A percentile compares a stretch with the other conserved stretches of the same genome.
Conservation (phyloP, 2,888 invertebrate species). For the Masnerella sp. region DNA sequence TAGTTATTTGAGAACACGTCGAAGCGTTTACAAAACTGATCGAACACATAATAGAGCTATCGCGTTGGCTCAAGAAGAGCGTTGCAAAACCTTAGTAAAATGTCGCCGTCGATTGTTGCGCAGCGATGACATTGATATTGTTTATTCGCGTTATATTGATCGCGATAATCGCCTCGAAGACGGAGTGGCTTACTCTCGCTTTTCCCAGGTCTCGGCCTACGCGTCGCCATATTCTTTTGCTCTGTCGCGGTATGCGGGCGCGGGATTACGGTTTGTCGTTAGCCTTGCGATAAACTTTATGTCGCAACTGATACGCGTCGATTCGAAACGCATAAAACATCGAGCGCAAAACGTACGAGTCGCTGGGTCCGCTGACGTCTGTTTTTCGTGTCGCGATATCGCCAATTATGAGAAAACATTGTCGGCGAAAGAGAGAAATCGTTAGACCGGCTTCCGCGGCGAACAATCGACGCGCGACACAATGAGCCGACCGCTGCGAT, state of each 20-base stretch:
- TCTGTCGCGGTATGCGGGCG: conserved; percentile 65
- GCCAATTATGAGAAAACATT: conserved; percentile 49
- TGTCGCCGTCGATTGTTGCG: conserved; percentile 15
- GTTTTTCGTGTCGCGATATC: conserved; percentile 23
- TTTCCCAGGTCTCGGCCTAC: conserved; percentile 49
- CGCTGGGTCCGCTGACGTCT: not conserved
- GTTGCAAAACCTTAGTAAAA: conserved; percentile 35
- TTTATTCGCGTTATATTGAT: conserved; percentile 48
- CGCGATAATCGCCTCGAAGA: conserved; percentile 46
- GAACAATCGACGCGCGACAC: conserved; percentile 50
- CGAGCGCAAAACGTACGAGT: conserved; percentile 31
- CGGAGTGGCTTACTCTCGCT: conserved; percentile 36
- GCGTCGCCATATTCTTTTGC: conserved; percentile 40
- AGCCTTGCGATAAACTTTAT: conserved; percentile 75
- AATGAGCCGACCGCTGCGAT: conserved; percentile 38
- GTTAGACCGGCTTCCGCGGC: conserved; percentile 40
- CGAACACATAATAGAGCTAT: conserved; percentile 17
- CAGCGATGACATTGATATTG: conserved; percentile 47
- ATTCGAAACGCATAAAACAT: conserved; percentile 71
- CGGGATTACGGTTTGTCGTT: conserved; percentile 75
- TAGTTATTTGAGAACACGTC: too few relatives aligned
- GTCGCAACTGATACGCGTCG: conserved; percentile 72
- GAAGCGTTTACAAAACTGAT: too few relatives aligned
- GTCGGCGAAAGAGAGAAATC: conserved; percentile 33
- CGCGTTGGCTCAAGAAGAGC: not conserved